Conservation (phyloP, 2,113 vertebrate genomes). For the Dicentrarchus labrax region DNA sequence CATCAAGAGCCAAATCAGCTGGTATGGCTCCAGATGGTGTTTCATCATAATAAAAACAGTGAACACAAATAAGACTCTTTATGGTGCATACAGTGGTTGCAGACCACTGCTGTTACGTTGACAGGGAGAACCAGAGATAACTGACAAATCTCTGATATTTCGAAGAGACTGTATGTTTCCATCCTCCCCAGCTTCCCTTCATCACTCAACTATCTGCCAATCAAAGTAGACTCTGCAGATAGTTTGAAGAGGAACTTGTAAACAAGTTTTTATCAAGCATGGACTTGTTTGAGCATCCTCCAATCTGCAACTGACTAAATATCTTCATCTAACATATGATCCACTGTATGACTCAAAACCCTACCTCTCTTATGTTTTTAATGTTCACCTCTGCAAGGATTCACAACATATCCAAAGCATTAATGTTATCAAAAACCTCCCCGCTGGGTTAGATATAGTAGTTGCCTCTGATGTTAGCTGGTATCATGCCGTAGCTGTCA, state of each 20-base stretch:
- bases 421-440: slow-evolving; percentile 38
- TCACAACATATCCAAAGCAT: slow-evolving; percentile 60
- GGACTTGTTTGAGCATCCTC: slow-evolving; percentile 40
- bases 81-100: slow-evolving; percentile 46
- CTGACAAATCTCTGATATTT: slow-evolving; percentile 37
- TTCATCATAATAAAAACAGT: slow-evolving; percentile 41
- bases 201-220: slow-evolving; percentile 39
- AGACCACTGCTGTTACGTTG: slow-evolving; percentile 57
- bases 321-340: slow-evolving; percentile 34
- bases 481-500: slow-evolving; percentile 63
- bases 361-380: slow-evolving; percentile 73
- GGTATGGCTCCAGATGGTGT: slow-evolving; percentile 33
- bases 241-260: slow-evolving; percentile 39
- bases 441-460: slow-evolving; percentile 61
- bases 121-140: slow-evolving; percentile 63
- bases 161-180: slow-evolving; percentile 52
- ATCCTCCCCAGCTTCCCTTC: slow-evolving; percentile 44
- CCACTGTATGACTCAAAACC: slow-evolving; percentile 59
- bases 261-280: slow-evolving; percentile 45
- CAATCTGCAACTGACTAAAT: slow-evolving; percentile 44
- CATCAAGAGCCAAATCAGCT: slow-evolving; percentile 54
- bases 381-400: slow-evolving; percentile 55
- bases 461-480: slow-evolving; percentile 67
- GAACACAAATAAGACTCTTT: slow-evolving; percentile 32
- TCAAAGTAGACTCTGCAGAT: slow-evolving; percentile 36